Conservation (phyloP, 30 jellyfish, hydroid and myxozoan genomes). For the Hydra vulgaris region DNA sequence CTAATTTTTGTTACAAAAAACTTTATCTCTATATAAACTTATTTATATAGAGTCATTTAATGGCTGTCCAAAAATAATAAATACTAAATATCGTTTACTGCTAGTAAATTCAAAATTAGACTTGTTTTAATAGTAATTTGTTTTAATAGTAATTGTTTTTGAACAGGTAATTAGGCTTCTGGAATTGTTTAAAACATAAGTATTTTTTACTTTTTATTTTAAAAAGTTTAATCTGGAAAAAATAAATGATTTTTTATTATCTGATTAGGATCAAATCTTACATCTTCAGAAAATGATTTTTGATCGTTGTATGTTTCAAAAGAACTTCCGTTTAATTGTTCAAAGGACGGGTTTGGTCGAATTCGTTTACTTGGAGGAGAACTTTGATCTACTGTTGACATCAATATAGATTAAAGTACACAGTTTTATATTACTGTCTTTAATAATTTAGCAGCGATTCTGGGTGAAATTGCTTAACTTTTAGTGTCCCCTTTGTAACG, state of each 20-base stretch:
- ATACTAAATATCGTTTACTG: no score
- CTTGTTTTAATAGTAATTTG: no score
- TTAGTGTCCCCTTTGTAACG: background rate
- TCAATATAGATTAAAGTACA: conserved; percentile 28
- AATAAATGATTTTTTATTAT: no score
- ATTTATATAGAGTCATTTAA: no score
- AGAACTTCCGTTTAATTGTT: conserved; percentile 66
- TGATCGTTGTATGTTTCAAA: background rate
- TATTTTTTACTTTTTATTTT: no score
- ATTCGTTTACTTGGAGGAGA: conserved; percentile 96
- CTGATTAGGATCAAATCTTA: background rate
- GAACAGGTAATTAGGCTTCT: no score
- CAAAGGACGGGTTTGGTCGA: conserved; percentile 33
- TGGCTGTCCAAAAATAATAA: no score
- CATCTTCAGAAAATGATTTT: background rate
- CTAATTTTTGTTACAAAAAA: no score
- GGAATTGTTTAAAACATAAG: no score
- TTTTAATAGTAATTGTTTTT: no score
- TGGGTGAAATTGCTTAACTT: background rate
- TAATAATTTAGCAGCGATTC: background rate
- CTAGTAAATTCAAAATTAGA: no score
- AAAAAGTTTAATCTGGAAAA: background rate
- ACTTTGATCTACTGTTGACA: conserved; percentile 88
- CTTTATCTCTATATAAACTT: no score
- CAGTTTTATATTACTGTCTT: background rate